Percentiles rank a stretch among this genome's conserved stretches.
phyloP scores from a whole-genome alignment of 2,797 vertebrate species.

The Ataeniobius toweri region DNA sequence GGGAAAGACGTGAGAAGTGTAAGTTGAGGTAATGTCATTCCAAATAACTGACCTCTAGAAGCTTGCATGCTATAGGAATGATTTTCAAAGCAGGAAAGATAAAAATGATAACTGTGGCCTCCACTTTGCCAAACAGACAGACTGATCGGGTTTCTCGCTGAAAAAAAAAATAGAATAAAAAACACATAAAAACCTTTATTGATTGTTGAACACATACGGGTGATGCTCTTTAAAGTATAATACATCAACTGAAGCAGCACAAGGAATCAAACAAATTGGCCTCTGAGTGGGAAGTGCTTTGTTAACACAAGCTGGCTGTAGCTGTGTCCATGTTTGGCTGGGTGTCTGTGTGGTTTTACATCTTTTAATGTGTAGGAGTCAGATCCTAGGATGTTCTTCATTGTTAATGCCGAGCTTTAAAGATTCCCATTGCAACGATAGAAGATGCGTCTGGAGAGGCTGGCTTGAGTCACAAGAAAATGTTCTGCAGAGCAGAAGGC shows the following conservation, averaged over 20 bases:
- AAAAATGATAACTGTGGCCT: conserved; percentile 29
- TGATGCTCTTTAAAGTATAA: conserved; percentile 48
- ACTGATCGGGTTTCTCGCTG: conserved; percentile 10
- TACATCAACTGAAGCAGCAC: conserved; percentile 60
- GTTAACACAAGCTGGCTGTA: conserved; percentile 59
- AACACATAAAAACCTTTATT: conserved; percentile 42
- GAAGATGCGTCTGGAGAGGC: conserved; percentile 68
- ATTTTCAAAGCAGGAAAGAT: neutral
- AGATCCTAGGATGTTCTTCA: conserved; percentile 65
- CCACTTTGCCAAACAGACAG: conserved; percentile 32
- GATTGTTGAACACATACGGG: conserved; percentile 49
- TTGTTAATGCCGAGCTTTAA: conserved; percentile 71
- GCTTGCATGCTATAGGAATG: conserved; percentile 2
- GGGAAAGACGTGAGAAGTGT: conserved; percentile 11
- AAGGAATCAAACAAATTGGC: conserved; percentile 71
- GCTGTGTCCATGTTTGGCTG: conserved; percentile 51
- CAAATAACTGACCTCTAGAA: conserved; percentile 37
- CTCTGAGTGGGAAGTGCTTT: conserved; percentile 71
- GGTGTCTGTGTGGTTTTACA: conserved; percentile 53
- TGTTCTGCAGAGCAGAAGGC: conserved; percentile 49
- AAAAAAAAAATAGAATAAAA: conserved; percentile 1
- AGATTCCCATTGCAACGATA: conserved; percentile 62
- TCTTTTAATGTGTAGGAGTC: conserved; percentile 74
- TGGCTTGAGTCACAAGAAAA: conserved; percentile 72
- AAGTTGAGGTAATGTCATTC: conserved; percentile 5